phyloP scores from a whole-genome alignment of 2,888 invertebrate species.

The Dastarcus helophoroides region DNA sequence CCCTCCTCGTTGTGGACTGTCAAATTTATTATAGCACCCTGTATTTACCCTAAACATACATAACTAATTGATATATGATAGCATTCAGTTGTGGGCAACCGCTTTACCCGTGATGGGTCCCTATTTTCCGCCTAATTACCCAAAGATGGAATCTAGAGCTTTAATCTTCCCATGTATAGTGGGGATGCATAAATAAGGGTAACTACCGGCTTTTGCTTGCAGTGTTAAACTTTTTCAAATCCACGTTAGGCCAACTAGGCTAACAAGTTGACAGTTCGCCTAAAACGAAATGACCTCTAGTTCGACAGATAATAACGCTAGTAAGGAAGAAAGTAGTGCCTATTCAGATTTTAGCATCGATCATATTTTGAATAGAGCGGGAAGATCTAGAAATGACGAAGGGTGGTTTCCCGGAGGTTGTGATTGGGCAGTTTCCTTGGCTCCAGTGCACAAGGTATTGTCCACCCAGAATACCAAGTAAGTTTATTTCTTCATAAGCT shows the following conservation, averaged over 20 bases:
- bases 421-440: slow-evolving; percentile 38
- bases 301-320: slow-evolving; percentile 14
- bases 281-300: slow-evolving; percentile 4
- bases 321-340: slow-evolving; percentile 12
- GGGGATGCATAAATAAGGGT: slow-evolving; percentile 24
- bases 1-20: too few relatives aligned
- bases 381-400: slow-evolving; percentile 18
- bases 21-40: too few relatives aligned
- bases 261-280: background rate
- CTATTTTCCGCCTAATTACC: slow-evolving; percentile 34
- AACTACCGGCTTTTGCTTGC: slow-evolving; percentile 10
- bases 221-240: slow-evolving; percentile 13
- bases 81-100: slow-evolving; percentile 12
- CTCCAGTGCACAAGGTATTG: slow-evolving; percentile 60
- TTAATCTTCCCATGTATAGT: slow-evolving; percentile 17
- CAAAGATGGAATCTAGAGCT: slow-evolving; percentile 26
- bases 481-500: slow-evolving; percentile 19
- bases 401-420: slow-evolving; percentile 7
- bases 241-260: slow-evolving; percentile 2
- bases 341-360: slow-evolving; percentile 48
- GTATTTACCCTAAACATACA: slow-evolving; percentile 9
- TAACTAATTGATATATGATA: slow-evolving; percentile 9
- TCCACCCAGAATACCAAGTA: slow-evolving; percentile 59
- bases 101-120: slow-evolving; percentile 15
- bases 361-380: slow-evolving; percentile 45